Percentiles rank a stretch among this genome's conserved stretches.
These are phyloP conservation scores for Drosophila ficusphila DNA, from an alignment of 1,140 invertebrate species.

Conservation along the genomic window DNA sequence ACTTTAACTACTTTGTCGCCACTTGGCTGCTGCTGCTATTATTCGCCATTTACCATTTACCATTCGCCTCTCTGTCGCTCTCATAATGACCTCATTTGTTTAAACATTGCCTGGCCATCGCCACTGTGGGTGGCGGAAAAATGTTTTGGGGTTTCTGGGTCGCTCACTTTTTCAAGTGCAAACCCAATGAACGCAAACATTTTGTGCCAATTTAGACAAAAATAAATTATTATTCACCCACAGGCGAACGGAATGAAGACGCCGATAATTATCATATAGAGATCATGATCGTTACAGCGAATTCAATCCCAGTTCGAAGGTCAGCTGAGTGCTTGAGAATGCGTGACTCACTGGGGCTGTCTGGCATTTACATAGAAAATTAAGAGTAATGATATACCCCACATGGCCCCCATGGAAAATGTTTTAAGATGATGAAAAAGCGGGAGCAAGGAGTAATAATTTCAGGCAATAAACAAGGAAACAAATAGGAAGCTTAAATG, in stretches of 20 bases:
- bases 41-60: constrained; percentile 19
- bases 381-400: background rate
- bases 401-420: too few relatives aligned
- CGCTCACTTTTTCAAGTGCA: constrained; percentile 57
- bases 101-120: constrained; percentile 65
- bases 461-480: too few relatives aligned
- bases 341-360: constrained; percentile 1
- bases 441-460: too few relatives aligned
- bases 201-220: constrained; percentile 65
- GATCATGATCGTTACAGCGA: constrained; percentile 24
- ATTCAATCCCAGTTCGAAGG: background rate
- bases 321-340: background rate
- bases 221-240: constrained; percentile 33
- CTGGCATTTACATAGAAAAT: constrained; percentile 1
- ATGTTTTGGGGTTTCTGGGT: constrained; percentile 63
- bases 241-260: constrained; percentile 10
- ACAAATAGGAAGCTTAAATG: too few relatives aligned
- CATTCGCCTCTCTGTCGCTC: background rate
- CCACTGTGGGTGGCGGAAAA: constrained; percentile 39
- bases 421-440: too few relatives aligned
- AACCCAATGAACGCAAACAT: constrained; percentile 27
- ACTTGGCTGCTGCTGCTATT: constrained; percentile 59
- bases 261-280: background rate
- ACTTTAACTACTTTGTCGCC: constrained; percentile 78
- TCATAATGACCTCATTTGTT: constrained; percentile 80